phyloP scores from a whole-genome alignment of 2,113 vertebrate genomes.

The Sphyrna mokarran region DNA sequence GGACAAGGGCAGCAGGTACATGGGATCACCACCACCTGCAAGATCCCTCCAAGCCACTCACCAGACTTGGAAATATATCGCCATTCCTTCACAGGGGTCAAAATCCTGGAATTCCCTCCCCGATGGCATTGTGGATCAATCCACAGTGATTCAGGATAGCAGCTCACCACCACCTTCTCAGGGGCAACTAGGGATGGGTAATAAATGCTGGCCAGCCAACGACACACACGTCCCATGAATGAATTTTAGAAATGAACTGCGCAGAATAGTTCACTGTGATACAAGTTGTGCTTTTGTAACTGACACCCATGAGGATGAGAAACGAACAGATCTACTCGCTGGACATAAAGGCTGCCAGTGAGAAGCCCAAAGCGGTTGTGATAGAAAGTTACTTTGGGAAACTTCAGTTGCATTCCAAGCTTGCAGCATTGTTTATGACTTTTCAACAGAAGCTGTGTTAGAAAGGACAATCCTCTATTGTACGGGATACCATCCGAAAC shows the following conservation, averaged over 20 bases:
- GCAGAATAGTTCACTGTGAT: background rate
- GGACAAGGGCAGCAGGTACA: too few relatives aligned
- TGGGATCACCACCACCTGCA: too few relatives aligned
- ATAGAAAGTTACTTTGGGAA: background rate
- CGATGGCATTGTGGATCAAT: too few relatives aligned
- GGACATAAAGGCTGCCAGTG: background rate
- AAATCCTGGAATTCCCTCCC: too few relatives aligned
- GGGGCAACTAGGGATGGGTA: too few relatives aligned
- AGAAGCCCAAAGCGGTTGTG: background rate
- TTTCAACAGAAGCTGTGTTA: slow-evolving; percentile 10
- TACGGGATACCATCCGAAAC: background rate
- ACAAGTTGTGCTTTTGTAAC: background rate
- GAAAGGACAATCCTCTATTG: background rate
- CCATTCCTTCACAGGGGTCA: too few relatives aligned
- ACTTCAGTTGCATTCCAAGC: background rate
- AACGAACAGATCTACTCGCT: background rate
- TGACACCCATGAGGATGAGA: background rate
- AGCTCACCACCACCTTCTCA: too few relatives aligned
- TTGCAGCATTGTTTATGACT: background rate
- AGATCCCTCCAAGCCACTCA: too few relatives aligned
- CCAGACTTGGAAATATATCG: too few relatives aligned
- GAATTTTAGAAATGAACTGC: background rate
- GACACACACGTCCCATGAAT: too few relatives aligned
- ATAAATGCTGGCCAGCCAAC: too few relatives aligned
- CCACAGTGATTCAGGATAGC: too few relatives aligned